phyloP scores from a whole-genome alignment of 2,888 invertebrate species.

The Strigamia crassipes region DNA sequence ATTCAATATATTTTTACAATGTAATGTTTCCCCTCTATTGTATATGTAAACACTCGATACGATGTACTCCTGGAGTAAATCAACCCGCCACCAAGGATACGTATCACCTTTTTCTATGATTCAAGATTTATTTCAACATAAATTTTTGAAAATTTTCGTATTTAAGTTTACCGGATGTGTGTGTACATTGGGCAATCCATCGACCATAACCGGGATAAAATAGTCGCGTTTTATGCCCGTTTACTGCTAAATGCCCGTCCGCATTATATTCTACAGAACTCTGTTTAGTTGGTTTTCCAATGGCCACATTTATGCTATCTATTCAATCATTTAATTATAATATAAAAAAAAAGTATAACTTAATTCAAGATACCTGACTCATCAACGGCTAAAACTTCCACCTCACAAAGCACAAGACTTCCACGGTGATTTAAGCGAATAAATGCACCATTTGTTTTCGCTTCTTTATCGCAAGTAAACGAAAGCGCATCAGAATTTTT shows the following conservation, averaged over 20 bases:
- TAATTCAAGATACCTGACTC: neutral
- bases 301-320: neutral
- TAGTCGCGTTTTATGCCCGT: neutral
- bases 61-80: conserved; percentile 7
- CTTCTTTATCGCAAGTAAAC: neutral
- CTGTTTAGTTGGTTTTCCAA: conserved; percentile 6
- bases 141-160: neutral
- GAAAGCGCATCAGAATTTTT: neutral
- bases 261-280: neutral
- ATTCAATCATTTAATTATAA: neutral
- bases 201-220: neutral
- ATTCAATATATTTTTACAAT: no score
- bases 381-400: neutral
- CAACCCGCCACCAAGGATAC: neutral
- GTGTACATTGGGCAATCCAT: neutral
- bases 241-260: neutral
- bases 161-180: neutral
- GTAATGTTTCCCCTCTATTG: neutral
- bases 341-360: neutral
- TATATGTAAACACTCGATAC: neutral
- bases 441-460: neutral
- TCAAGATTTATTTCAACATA: neutral
- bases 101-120: neutral
- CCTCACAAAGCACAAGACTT: neutral
- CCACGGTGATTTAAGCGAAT: neutral